Base-by-base conservation (phyloP, 1,140 invertebrate species). In the Apis cerana region DNA sequence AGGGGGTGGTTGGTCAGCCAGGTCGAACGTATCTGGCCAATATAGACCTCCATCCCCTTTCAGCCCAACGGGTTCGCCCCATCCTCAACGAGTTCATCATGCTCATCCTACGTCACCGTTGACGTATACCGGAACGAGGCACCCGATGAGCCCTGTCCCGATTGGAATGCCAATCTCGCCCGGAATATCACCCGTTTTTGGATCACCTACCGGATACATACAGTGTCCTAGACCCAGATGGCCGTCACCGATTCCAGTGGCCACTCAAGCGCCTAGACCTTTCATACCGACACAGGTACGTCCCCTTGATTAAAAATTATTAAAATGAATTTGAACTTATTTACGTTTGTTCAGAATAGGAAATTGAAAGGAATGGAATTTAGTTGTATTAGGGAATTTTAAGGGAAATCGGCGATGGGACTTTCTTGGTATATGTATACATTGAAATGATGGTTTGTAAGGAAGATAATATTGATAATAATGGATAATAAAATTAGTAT, bases 171-270 rank as follows among this genome's bases (percentile, higher is more conserved):
- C 92, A 10, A 92, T 94, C 67, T 94, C 92, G 15, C 93, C 92
- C 15, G 92, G 91, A n/a, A 91, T 93, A 83, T 94, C 92, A 62
- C 93, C 93, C 11, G 89, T 93, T 54, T 92, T 93, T 74, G 92
- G 93, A 19, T 90, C 93, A 62, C 88, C 93, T 7, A 85, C 92
- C 0, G 91, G 93, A 48, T 95, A 91, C 80, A 94, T 95, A 52
- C 94, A 95, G 33, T 96, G 96, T 86, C 96, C 96, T 5, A 93
- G 96, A 87, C 96, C 96, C 12, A 93, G 95, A 72, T 96, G 96
- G 96, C 95, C 95, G 17, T 92, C 93, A 19, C 92, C 93, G 33
- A 85, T 94, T 74, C 92, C 94, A 17, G 94, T 94, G 2, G 90
- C 90, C 56, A 92, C 91, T 69, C 84, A 92, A 58, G 88, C 94